Evolutionary conservation across 2,797 vertebrate genomes (phyloP).

Genomic region (Chaunax sp.): DNA sequence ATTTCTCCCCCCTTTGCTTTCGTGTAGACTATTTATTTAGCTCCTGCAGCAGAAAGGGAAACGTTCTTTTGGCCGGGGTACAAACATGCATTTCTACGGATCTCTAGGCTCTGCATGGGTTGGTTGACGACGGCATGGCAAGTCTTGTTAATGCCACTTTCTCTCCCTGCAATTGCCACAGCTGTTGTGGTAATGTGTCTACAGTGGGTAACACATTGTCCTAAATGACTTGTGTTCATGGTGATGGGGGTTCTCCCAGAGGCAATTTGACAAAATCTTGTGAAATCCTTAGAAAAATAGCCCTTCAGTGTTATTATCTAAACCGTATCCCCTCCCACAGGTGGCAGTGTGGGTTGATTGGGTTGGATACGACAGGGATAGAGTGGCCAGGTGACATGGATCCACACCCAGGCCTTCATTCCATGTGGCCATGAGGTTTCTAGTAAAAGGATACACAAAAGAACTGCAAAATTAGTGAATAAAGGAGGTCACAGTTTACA

Average conservation of each 20-base stretch:
- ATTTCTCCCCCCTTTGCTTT: conserved; percentile 48
- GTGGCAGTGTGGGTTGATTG: conserved; percentile 50
- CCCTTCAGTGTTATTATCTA: conserved; percentile 15
- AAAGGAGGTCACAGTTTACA: conserved; percentile 3
- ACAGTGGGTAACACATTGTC: conserved; percentile 16
- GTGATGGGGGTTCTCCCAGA: conserved; percentile 3
- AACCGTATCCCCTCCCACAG: conserved; percentile 37
- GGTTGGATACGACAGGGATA: conserved; percentile 55
- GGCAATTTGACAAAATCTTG: not conserved
- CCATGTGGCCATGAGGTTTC: conserved; percentile 57
- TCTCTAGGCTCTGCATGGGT: not conserved
- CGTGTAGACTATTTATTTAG: conserved; percentile 59
- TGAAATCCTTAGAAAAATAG: conserved; percentile 41
- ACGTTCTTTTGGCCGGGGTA: conserved; percentile 36
- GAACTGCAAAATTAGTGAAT: conserved; percentile 6
- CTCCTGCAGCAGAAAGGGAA: conserved; percentile 47
- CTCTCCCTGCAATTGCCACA: conserved; percentile 7
- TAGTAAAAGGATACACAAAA: conserved; percentile 43
- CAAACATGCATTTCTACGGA: conserved; percentile 25
- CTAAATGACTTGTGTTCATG: conserved; percentile 28
- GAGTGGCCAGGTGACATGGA: conserved; percentile 61
- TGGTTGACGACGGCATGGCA: not conserved
- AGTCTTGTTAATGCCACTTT: conserved; percentile 26
- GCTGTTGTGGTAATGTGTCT: conserved; percentile 35
- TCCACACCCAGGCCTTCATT: conserved; percentile 59